These are phyloP conservation scores for Presbytis comata DNA, from an alignment of 2,797 vertebrate species.

Conservation along the genomic window DNA sequence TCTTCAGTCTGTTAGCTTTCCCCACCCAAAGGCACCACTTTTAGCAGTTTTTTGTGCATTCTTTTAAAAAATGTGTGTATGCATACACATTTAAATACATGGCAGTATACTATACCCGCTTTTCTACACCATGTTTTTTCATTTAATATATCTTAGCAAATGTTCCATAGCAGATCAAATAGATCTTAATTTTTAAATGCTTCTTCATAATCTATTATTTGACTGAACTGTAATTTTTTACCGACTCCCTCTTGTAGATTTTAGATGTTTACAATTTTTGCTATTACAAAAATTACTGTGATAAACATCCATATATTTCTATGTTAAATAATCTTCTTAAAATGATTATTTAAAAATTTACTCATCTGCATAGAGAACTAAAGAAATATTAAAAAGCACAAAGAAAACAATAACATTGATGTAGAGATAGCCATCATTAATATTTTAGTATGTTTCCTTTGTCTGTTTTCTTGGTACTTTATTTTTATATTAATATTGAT, in stretches of 20 bases:
- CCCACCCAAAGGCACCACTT: neutral
- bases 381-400: constrained; percentile 1
- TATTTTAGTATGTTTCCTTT: neutral
- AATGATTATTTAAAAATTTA: neutral
- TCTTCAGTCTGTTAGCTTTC: neutral
- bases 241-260: neutral
- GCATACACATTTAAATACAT: neutral
- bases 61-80: neutral
- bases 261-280: constrained; percentile 48
- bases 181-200: constrained; percentile 16
- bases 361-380: neutral
- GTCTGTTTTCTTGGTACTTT: neutral
- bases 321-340: constrained; percentile 8
- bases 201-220: constrained; percentile 24
- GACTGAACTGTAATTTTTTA: neutral
- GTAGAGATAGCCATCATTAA: neutral
- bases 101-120: neutral
- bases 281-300: neutral
- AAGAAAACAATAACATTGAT: neutral
- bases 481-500: constrained; percentile 28
- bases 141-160: neutral
- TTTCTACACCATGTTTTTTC: neutral
- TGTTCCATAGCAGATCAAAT: neutral
- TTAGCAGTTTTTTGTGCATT: neutral
- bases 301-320: neutral